These are phyloP conservation scores for Drosophila trapezifrons DNA, from an alignment of 1,140 invertebrate species.

Conservation along the genomic window DNA sequence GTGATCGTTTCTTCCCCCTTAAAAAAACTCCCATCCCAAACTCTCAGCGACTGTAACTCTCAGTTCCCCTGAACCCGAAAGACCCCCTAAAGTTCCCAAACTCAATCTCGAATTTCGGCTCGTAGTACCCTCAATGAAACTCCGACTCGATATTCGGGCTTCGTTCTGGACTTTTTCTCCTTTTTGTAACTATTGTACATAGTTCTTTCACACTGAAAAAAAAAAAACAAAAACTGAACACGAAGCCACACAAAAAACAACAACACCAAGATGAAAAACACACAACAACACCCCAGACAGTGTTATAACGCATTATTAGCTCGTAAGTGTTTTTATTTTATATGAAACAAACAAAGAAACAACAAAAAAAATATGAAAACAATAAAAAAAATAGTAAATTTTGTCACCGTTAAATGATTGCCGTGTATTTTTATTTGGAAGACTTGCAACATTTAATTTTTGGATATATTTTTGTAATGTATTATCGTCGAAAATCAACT, in stretches of 20 bases:
- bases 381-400: conserved; percentile 84
- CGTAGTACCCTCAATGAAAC: conserved; percentile 34
- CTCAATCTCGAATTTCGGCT: conserved; percentile 20
- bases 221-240: conserved; percentile 41
- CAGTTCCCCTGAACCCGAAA: conserved; percentile 17
- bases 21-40: conserved; percentile 13
- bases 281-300: conserved; percentile 63
- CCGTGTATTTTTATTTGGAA: conserved; percentile 8
- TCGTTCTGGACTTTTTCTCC: conserved; percentile 16
- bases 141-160: conserved; percentile 40
- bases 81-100: conserved; percentile 4
- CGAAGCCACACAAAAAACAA: conserved; percentile 30
- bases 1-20: conserved; percentile 36
- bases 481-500: background rate
- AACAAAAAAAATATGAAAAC: conserved; percentile 84
- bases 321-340: conserved; percentile 84
- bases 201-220: conserved; percentile 63
- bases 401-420: conserved; percentile 82
- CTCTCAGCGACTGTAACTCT: conserved; percentile 71
- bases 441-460: background rate
- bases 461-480: background rate
- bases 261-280: conserved; percentile 29
- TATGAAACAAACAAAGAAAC: conserved; percentile 84
- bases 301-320: conserved; percentile 84
- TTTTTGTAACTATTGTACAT: conserved; percentile 70